phyloP scores from a whole-genome alignment of 2,113 vertebrate species.

The Alligator mississippiensis region DNA sequence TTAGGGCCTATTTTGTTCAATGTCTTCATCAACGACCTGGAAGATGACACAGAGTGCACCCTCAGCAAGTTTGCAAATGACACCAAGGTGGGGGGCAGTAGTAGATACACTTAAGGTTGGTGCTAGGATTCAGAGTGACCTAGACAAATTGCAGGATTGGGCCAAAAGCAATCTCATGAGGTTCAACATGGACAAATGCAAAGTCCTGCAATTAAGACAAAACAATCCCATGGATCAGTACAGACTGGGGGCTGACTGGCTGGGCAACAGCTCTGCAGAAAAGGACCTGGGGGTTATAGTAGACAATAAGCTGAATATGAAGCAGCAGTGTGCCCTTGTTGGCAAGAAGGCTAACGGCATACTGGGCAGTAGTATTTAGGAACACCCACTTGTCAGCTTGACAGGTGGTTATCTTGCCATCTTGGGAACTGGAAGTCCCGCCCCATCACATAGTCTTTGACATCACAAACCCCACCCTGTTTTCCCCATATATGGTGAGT shows the following conservation, averaged over 20 bases:
- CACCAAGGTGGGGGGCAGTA: neutral
- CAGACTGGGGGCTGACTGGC: too few relatives aligned
- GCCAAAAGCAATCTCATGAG: neutral
- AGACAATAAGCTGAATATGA: neutral
- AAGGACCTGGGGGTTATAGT: neutral
- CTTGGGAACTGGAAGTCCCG: too few relatives aligned
- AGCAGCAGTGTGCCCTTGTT: neutral
- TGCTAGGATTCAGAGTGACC: neutral
- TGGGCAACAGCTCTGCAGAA: fast-evolving
- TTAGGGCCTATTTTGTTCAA: neutral
- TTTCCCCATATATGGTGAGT: too few relatives aligned
- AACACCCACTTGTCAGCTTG: too few relatives aligned
- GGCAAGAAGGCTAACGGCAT: neutral
- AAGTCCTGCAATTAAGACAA: too few relatives aligned
- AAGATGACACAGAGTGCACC: neutral
- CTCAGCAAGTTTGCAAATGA: neutral
- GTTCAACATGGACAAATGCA: too few relatives aligned
- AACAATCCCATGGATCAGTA: too few relatives aligned
- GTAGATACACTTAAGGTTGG: neutral
- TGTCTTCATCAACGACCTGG: neutral
- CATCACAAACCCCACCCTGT: too few relatives aligned
- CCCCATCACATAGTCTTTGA: too few relatives aligned
- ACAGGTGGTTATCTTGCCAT: too few relatives aligned
- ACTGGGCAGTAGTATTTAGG: neutral
- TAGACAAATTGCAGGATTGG: neutral